A percentile compares a stretch with the other conserved stretches of the same genome.
These are phyloP conservation scores for Cantharis rufa DNA, from an alignment of 2,888 invertebrate species.

Conservation along the genomic window DNA sequence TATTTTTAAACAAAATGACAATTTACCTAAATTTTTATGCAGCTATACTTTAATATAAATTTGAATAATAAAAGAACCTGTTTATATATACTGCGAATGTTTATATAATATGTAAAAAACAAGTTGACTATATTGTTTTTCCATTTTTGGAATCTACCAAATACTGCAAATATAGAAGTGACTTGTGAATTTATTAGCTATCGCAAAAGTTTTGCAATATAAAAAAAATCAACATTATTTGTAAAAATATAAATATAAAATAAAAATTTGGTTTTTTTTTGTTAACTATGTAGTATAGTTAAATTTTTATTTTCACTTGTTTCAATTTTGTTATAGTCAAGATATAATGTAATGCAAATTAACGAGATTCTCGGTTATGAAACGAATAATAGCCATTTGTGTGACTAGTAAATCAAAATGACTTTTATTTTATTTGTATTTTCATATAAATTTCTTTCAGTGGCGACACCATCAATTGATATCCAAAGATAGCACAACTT, in stretches of 20 bases:
- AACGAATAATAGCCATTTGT: too few relatives aligned
- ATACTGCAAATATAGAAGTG: neutral
- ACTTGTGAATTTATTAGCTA: neutral
- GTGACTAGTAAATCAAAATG: too few relatives aligned
- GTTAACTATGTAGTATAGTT: too few relatives aligned
- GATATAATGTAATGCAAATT: too few relatives aligned
- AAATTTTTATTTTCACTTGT: too few relatives aligned
- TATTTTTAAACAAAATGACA: neutral
- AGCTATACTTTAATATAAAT: neutral
- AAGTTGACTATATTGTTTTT: neutral
- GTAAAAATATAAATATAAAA: neutral
- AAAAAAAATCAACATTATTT: neutral
- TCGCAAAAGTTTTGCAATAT: neutral
- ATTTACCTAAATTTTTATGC: too few relatives aligned
- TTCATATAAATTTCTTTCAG: constrained; percentile 30
- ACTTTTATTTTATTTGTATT: too few relatives aligned
- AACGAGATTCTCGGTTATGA: too few relatives aligned
- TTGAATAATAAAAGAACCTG: neutral
- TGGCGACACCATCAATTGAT: constrained; percentile 53
- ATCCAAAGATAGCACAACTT: constrained; percentile 43
- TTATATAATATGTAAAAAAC: neutral
- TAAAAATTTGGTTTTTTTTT: too few relatives aligned
- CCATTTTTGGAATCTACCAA: neutral
- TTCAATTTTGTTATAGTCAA: too few relatives aligned
- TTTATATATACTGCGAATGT: neutral